These are phyloP conservation scores for Anagrus nilaparvatae DNA, from an alignment of 1,140 invertebrate genomes.

Conservation along the genomic window DNA sequence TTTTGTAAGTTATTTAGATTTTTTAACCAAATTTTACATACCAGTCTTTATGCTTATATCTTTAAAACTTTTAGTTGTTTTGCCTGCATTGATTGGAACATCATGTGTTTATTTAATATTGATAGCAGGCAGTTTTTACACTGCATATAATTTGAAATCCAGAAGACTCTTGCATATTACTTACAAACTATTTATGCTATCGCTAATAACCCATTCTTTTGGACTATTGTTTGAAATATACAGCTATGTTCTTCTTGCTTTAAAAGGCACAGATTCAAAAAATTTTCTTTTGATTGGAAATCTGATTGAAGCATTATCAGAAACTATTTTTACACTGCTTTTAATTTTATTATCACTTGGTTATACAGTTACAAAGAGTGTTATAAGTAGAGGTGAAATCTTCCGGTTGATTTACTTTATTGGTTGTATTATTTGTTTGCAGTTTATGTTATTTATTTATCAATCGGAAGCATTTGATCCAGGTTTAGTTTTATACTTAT, in stretches of 20 bases:
- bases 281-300: constrained; percentile 42
- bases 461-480: constrained; percentile 78
- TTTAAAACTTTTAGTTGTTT: constrained; percentile 52
- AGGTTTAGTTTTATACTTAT: constrained; percentile 78
- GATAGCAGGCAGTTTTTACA: constrained; percentile 40
- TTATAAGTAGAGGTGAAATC: constrained; percentile 65
- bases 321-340: constrained; percentile 64
- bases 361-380: constrained; percentile 78
- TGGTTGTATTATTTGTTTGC: constrained; percentile 49
- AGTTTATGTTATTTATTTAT: constrained; percentile 61
- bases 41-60: constrained; percentile 8
- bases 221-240: constrained; percentile 42
- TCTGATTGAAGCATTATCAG: constrained; percentile 59
- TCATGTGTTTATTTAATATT: constrained; percentile 45
- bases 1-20: constrained; percentile 60
- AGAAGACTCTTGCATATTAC: constrained; percentile 76
- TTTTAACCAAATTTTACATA: background rate
- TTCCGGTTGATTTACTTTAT: constrained; percentile 74
- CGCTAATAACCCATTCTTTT: constrained; percentile 52
- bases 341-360: constrained; percentile 79
- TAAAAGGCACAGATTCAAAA: constrained; percentile 21
- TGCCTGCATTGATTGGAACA: constrained; percentile 58
- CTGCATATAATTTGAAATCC: constrained; percentile 59
- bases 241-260: constrained; percentile 16
- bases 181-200: constrained; percentile 74